Percentiles rank a stretch among this genome's conserved stretches.
These are phyloP conservation scores for Clamator glandarius DNA, from an alignment of 2,797 vertebrate species.

Conservation along the genomic window DNA sequence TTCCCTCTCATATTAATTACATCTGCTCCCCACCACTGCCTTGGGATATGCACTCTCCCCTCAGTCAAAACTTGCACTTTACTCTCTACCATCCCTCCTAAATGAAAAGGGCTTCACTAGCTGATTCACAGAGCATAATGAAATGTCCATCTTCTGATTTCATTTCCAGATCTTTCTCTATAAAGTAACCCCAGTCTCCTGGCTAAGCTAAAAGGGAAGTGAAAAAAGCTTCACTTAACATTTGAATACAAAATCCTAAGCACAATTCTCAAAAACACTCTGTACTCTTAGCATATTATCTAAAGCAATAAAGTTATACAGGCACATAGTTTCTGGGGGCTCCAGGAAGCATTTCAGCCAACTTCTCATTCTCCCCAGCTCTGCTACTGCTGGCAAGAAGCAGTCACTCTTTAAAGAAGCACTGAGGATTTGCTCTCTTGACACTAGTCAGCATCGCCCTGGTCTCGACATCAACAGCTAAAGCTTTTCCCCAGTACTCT, in stretches of 20 bases:
- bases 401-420: not conserved
- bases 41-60: not conserved
- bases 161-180: not conserved
- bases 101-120: not conserved
- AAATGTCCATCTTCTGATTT: not conserved
- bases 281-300: not conserved
- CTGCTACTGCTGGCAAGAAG: not conserved
- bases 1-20: not conserved
- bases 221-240: not conserved
- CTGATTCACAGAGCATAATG: not conserved
- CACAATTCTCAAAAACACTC: not conserved
- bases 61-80: not conserved
- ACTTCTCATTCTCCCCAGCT: not conserved
- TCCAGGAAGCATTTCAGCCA: not conserved
- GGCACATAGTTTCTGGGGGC: not conserved
- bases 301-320: not conserved
- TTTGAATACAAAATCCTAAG: not conserved
- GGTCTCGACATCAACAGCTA: not conserved
- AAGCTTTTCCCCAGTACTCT: not conserved
- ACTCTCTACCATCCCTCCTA: not conserved
- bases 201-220: not conserved
- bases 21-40: not conserved
- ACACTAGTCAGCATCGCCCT: not conserved
- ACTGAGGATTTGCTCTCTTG: not conserved
- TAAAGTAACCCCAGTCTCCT: not conserved